Percentiles rank a stretch among this genome's conserved stretches.
phyloP scores from a whole-genome alignment of 2,888 invertebrate species.

The Lottia scabra region DNA sequence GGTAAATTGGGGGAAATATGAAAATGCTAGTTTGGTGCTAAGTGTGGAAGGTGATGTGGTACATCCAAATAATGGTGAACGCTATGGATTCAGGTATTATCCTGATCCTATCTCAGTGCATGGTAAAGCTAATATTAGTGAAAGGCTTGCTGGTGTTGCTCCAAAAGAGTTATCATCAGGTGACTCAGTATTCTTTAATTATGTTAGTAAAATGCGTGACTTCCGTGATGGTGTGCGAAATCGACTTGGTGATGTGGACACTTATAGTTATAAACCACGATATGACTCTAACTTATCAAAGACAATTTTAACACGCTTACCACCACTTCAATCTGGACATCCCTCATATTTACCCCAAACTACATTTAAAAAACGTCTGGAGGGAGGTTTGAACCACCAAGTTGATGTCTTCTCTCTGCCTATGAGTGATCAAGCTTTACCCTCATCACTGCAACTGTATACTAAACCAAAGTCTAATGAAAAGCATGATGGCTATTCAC shows the following conservation, averaged over 20 bases:
- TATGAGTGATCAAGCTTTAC: constrained; percentile 28
- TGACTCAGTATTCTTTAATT: constrained; percentile 31
- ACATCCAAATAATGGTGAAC: constrained; percentile 38
- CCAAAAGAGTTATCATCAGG: constrained; percentile 8
- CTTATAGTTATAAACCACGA: not conserved
- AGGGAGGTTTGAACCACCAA: constrained; percentile 32
- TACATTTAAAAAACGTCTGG: constrained; percentile 35
- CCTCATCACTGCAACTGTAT: constrained; percentile 16
- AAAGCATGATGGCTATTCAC: not conserved
- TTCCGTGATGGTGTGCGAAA: constrained; percentile 27
- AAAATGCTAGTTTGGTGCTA: constrained; percentile 51
- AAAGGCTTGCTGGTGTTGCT: not conserved
- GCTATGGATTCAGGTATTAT: constrained; percentile 52
- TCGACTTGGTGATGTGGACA: constrained; percentile 13
- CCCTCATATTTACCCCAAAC: constrained; percentile 16
- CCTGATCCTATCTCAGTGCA: constrained; percentile 54
- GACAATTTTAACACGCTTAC: not conserved
- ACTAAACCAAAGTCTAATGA: constrained; percentile 1
- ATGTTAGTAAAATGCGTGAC: constrained; percentile 30
- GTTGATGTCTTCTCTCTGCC: constrained; percentile 37
- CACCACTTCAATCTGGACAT: not conserved
- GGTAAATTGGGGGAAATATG: constrained; percentile 48
- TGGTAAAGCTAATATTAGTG: constrained; percentile 25
- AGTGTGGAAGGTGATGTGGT: constrained; percentile 57
- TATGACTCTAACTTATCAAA: constrained; percentile 1